These are phyloP conservation scores for Anarhynchus alexandrinus DNA, from an alignment of 2,113 vertebrate genomes.

Conservation along the genomic window DNA sequence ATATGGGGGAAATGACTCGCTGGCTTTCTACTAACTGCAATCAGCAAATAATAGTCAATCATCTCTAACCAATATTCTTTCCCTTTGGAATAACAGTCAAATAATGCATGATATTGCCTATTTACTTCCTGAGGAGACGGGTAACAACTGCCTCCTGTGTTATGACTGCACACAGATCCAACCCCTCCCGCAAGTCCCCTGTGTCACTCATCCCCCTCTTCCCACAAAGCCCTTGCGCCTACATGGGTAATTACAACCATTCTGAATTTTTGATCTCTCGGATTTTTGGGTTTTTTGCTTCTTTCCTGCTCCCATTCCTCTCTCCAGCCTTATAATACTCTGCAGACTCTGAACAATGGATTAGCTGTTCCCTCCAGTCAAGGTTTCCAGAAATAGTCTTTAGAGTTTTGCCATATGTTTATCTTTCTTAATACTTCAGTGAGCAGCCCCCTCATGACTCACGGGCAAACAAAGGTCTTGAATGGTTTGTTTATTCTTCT, in stretches of 20 bases:
- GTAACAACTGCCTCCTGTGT: neutral
- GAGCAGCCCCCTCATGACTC: conserved; percentile 73
- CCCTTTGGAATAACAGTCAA: neutral
- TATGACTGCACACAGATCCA: neutral
- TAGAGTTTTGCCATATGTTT: conserved; percentile 73
- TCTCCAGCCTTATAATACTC: conserved; percentile 49
- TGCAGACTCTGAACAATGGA: conserved; percentile 68
- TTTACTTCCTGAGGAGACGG: conserved; percentile 13
- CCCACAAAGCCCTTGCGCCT: conserved; percentile 13
- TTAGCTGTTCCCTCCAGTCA: conserved; percentile 72
- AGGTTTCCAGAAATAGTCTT: conserved; percentile 75
- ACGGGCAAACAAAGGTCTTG: conserved; percentile 63
- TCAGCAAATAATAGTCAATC: neutral
- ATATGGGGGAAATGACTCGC: neutral
- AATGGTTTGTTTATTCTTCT: conserved; percentile 71
- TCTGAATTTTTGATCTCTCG: conserved; percentile 44
- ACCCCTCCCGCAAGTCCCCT: neutral
- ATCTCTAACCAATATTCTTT: neutral
- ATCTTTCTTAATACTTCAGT: conserved; percentile 73
- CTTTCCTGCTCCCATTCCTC: conserved; percentile 33
- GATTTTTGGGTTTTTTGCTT: neutral
- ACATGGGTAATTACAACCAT: conserved; percentile 36
- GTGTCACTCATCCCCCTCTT: conserved; percentile 1
- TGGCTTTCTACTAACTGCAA: neutral
- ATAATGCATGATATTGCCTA: neutral